phyloP scores from a whole-genome alignment of 1,140 invertebrate genomes.

The Gonatopus flavifemur region DNA sequence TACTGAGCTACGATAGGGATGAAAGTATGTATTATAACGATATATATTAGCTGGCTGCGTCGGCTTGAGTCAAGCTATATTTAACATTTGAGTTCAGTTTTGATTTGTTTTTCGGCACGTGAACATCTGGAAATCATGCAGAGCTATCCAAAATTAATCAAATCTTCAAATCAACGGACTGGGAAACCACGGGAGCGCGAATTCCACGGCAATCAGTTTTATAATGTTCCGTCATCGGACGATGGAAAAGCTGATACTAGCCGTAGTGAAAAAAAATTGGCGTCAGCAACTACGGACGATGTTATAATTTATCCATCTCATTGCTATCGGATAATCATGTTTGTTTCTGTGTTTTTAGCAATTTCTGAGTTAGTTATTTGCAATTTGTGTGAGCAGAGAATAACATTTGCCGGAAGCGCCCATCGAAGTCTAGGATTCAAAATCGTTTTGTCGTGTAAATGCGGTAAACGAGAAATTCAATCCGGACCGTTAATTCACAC shows the following conservation, averaged over 20 bases:
- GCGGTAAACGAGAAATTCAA: slow-evolving; percentile 16
- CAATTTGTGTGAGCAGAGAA: slow-evolving; percentile 13
- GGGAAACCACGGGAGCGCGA: slow-evolving; percentile 2
- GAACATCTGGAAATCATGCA: slow-evolving; percentile 3
- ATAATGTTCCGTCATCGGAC: slow-evolving; percentile 5
- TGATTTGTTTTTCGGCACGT: neutral
- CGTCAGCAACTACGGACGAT: slow-evolving; percentile 6
- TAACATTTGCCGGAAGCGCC: slow-evolving; percentile 15
- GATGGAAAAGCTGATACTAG: slow-evolving; percentile 1
- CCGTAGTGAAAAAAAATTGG: slow-evolving; percentile 15
- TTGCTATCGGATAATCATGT: slow-evolving; percentile 22
- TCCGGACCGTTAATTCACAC: slow-evolving; percentile 19
- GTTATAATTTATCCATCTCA: slow-evolving; percentile 12
- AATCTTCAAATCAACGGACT: neutral
- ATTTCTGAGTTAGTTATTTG: slow-evolving; percentile 20
- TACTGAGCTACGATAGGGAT: too few species aligned
- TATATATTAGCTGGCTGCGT: too few species aligned
- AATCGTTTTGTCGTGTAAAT: slow-evolving; percentile 14
- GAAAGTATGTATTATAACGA: too few species aligned
- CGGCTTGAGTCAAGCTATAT: neutral
- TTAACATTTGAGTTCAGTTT: neutral
- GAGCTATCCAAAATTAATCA: slow-evolving; percentile 5
- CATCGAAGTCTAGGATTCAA: slow-evolving; percentile 23
- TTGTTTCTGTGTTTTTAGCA: slow-evolving; percentile 13
- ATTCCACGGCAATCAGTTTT: slow-evolving; percentile 11